Evolutionary conservation across 2,113 vertebrate species (phyloP), one percentile per base, ranked within the genome.

Genomic region (Triplophysa rosa): DNA sequence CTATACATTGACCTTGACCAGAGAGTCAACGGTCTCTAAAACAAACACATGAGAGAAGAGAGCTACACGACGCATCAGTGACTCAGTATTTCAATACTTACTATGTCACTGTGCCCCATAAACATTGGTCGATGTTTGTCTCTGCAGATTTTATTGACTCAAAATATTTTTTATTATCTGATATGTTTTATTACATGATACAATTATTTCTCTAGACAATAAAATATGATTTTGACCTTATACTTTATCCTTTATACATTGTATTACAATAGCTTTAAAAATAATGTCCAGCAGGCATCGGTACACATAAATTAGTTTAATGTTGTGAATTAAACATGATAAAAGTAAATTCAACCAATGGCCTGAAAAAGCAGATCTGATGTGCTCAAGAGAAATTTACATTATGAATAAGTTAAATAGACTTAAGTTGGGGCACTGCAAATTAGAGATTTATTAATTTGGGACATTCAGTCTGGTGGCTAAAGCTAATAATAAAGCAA

Each of bases 1-100:
- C 37, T 12, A 45, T 10, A 21, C 45, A 19, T 29, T 77, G 40
- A 58, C 80, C 88, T 84, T 87, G 85, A 79, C 68, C 14, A 24
- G 29, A 59, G 67, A 72, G 49, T 64, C 4, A 58, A 26, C 70
- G 56, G 4, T 19, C 67, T 82, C 17, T 45, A 24, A 24, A 65
- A 16, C 73, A 72, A 68, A 19, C 45, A 45, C 45, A 81, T 29
- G 19, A 54, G 14, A 37, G 29, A 6, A 9, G 7, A 13, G 9
- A 54, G 24, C 64, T 58, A 21, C n/a, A 19, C n/a, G 54, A 58
- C n/a, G 54, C 17, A 54, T 21, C 16, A 37, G 7, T 77, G 24
- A 54, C 62, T 65, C 10, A 23, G 19, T 58, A 40, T 59, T 72
- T 37, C 33, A 37, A 58, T 40, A 72, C 3, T 37, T 37, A 61